These are phyloP conservation scores for Pseudocheirus occidentalis DNA, from an alignment of 2,797 vertebrate species.

Conservation along the genomic window DNA sequence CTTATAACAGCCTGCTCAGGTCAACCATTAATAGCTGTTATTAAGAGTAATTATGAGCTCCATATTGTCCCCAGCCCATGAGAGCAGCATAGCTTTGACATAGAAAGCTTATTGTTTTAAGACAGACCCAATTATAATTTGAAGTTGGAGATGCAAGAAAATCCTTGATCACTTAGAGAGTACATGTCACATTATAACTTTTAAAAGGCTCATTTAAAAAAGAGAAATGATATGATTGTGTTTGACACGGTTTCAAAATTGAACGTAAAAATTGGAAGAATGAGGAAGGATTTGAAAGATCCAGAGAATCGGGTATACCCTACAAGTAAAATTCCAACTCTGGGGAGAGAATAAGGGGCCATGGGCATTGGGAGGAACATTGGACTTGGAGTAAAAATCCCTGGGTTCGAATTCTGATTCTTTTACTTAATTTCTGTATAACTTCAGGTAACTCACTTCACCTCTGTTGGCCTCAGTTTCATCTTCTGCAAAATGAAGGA, in stretches of 20 bases:
- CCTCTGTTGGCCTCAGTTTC: not conserved
- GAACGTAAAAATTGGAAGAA: constrained; percentile 5
- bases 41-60: constrained; percentile 52
- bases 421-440: not conserved
- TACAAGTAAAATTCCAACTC: not conserved
- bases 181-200: not conserved
- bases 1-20: constrained; percentile 29
- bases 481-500: not conserved
- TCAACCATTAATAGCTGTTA: constrained; percentile 22
- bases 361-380: not conserved
- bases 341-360: not conserved
- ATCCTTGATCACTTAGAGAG: not conserved
- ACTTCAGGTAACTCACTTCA: not conserved
- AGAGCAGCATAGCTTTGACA: constrained; percentile 31
- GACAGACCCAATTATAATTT: constrained; percentile 42
- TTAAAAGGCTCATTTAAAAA: constrained; percentile 30
- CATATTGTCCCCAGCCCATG: not conserved
- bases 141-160: constrained; percentile 45
- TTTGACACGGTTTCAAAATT: constrained; percentile 22
- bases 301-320: not conserved
- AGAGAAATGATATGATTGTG: not conserved
- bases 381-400: not conserved
- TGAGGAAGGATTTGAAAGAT: not conserved
- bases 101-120: constrained; percentile 34
- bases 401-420: not conserved